Evolutionary conservation across 2,888 invertebrate genomes (phyloP).

Genomic region (Asteroscopus sphinx): DNA sequence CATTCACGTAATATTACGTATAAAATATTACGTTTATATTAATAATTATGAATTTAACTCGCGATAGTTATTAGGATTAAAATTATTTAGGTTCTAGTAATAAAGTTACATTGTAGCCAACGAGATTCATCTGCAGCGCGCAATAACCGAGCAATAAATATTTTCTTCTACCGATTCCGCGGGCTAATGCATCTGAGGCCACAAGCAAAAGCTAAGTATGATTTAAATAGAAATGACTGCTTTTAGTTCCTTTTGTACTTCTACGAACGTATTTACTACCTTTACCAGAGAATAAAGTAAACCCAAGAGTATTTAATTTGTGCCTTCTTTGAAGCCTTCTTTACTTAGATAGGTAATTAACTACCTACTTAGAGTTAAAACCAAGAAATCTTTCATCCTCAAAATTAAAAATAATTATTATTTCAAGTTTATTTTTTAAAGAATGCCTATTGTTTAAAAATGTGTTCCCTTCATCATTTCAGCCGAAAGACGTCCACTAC

Average conservation of each 20-base stretch:
- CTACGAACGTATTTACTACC: too few species aligned
- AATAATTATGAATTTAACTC: too few species aligned
- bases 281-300: too few species aligned
- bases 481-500: too few species aligned
- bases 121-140: slow-evolving; percentile 37
- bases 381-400: background rate
- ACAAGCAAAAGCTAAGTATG: slow-evolving; percentile 16
- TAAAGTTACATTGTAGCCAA: slow-evolving; percentile 26
- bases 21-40: too few species aligned
- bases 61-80: too few species aligned
- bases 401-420: background rate
- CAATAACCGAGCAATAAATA: slow-evolving; percentile 39
- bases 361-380: background rate
- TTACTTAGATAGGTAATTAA: too few species aligned
- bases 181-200: slow-evolving; percentile 33
- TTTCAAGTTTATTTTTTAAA: slow-evolving; percentile 2
- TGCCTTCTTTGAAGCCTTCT: too few species aligned
- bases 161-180: slow-evolving; percentile 24
- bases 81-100: slow-evolving; percentile 19
- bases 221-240: slow-evolving; percentile 19
- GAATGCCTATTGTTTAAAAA: slow-evolving; percentile 53
- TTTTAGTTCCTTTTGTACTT: slow-evolving; percentile 14
- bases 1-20: too few species aligned
- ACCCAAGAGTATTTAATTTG: too few species aligned
- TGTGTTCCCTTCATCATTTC: slow-evolving; percentile 48